Percentiles rank a stretch among this genome's conserved stretches.
phyloP scores from a whole-genome alignment of 2,113 vertebrate genomes.

The Lampris megalopsis region DNA sequence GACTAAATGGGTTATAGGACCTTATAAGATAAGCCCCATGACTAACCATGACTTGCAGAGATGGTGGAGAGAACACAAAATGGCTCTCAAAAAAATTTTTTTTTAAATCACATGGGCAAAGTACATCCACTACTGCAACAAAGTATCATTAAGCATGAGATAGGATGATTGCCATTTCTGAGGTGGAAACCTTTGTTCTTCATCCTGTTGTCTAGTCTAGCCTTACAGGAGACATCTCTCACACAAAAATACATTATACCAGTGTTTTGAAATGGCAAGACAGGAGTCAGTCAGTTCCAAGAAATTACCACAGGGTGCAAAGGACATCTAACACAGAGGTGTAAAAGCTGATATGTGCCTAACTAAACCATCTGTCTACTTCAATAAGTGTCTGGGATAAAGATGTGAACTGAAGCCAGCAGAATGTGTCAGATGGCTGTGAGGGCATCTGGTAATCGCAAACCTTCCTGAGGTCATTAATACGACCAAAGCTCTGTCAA shows the following conservation, averaged over 20 bases:
- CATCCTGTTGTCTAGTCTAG: conserved; percentile 6
- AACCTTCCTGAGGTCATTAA: conserved; percentile 14
- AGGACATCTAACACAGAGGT: conserved; percentile 2
- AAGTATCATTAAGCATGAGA: conserved; percentile 28
- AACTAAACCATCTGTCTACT: conserved; percentile 16
- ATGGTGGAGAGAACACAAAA: background rate
- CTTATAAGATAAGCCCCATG: conserved; percentile 34
- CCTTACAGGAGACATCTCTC: background rate
- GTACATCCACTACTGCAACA: conserved; percentile 31
- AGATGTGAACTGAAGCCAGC: background rate
- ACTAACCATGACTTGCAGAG: background rate
- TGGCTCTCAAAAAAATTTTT: background rate
- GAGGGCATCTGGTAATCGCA: conserved; percentile 18
- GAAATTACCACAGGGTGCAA: background rate
- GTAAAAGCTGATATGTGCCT: conserved; percentile 26
- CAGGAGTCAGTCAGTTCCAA: background rate
- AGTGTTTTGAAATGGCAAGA: background rate
- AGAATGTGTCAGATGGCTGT: conserved; percentile 41
- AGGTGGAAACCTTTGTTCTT: conserved; percentile 14
- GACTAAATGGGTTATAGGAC: conserved; percentile 59
- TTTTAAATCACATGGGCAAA: conserved; percentile 31
- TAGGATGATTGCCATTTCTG: conserved; percentile 47
- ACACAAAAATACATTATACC: conserved; percentile 15
- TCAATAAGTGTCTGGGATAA: background rate
- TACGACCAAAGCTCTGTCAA: conserved; percentile 26